Conservation (phyloP, 2,888 invertebrate species). For the Heterodera filipjevi region DNA sequence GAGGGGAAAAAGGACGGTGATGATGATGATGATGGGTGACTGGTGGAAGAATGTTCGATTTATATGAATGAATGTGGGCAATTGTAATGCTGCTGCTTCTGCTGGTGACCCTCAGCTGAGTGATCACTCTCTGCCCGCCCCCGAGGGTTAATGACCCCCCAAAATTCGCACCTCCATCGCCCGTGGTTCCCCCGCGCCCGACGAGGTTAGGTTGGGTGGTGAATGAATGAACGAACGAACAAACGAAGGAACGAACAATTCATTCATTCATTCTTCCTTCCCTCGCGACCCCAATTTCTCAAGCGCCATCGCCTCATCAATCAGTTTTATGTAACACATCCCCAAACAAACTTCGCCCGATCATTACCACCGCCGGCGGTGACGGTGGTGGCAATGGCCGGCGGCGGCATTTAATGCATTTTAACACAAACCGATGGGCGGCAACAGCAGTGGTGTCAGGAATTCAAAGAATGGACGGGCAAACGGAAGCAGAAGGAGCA, state of each 20-base stretch:
- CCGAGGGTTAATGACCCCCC: neutral
- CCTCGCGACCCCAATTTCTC: neutral
- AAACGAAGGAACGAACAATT: no score
- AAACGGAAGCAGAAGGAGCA: no score
- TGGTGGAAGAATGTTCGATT: neutral
- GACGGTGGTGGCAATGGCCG: no score
- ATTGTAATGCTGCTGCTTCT: neutral
- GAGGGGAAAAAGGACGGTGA: neutral
- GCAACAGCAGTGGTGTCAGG: neutral
- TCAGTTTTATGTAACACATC: neutral
- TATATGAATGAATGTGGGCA: neutral
- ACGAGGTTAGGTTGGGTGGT: neutral
- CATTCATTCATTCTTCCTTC: neutral
- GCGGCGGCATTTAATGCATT: neutral
- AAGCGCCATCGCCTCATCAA: neutral
- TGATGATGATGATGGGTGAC: neutral
- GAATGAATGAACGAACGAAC: neutral
- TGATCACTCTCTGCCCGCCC: neutral
- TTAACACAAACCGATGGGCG: neutral
- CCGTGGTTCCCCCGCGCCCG: neutral
- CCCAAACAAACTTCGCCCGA: neutral
- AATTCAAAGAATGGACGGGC: constrained; percentile 6
- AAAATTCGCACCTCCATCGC: neutral
- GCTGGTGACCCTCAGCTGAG: neutral
- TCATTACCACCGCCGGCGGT: neutral